Percentiles rank a stretch among this genome's conserved stretches.
Evolutionary conservation across 2,113 vertebrate species (phyloP).

Genomic region (Antechinus stuartii): DNA sequence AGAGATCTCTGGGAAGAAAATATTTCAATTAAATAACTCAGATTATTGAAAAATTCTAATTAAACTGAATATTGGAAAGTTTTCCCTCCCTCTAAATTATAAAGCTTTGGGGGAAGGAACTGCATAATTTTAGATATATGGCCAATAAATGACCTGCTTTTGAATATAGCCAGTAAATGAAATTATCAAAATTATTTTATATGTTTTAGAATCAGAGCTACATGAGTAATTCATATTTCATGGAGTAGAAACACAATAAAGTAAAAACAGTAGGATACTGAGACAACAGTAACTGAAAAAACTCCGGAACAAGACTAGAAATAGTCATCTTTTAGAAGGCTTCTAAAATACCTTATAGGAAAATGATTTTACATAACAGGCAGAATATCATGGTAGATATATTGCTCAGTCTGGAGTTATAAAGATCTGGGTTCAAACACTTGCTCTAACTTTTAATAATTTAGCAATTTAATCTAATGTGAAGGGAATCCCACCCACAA

Average conservation of each 20-base stretch:
- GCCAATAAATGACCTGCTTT: neutral
- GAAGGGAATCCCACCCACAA: neutral
- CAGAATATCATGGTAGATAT: neutral
- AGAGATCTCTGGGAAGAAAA: neutral
- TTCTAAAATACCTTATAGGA: slow-evolving; percentile 12
- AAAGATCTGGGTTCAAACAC: neutral
- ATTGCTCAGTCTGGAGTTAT: neutral
- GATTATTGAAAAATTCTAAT: neutral
- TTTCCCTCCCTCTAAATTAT: slow-evolving; percentile 21
- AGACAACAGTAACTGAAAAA: neutral
- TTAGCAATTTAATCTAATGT: neutral
- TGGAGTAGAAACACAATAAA: neutral
- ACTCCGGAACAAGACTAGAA: neutral
- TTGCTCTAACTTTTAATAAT: neutral
- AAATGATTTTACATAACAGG: neutral
- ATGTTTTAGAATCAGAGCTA: neutral
- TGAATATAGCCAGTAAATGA: neutral
- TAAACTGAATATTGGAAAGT: neutral
- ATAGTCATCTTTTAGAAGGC: neutral
- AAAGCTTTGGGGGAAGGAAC: neutral
- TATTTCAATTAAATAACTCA: slow-evolving; percentile 3
- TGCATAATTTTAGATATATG: neutral
- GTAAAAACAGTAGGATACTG: neutral
- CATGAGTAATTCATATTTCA: neutral
- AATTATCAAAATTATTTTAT: slow-evolving; percentile 15